These are phyloP conservation scores for Nesidiocoris tenuis DNA, from an alignment of 2,888 invertebrate species.

Conservation along the genomic window DNA sequence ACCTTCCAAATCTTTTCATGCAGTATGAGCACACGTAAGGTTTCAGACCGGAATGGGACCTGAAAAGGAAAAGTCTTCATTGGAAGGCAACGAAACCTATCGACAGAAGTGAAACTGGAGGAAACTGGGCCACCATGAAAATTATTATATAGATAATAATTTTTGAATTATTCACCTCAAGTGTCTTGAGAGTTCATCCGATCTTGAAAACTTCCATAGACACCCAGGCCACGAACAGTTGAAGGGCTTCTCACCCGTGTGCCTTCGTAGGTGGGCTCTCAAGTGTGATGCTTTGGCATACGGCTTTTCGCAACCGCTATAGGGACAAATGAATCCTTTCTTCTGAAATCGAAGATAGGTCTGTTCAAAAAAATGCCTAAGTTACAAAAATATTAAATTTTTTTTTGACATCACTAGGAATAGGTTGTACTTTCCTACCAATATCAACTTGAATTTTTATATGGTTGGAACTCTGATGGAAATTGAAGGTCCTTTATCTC, in stretches of 20 bases:
- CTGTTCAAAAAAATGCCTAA: background rate
- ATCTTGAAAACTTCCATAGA: conserved; percentile 89
- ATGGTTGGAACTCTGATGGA: background rate
- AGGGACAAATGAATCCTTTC: conserved; percentile 68
- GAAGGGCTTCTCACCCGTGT: conserved; percentile 78
- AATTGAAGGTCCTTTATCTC: too few relatives aligned
- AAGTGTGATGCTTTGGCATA: conserved; percentile 89
- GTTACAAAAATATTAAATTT: background rate
- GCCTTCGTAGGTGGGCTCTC: conserved; percentile 82
- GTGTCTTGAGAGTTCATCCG: conserved; percentile 90
- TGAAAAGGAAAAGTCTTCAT: conserved; percentile 50
- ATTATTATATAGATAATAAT: too few relatives aligned
- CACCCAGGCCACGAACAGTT: conserved; percentile 76
- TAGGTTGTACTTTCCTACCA: background rate
- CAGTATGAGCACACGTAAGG: conserved; percentile 89
- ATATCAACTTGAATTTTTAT: background rate
- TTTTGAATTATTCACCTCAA: conserved; percentile 10
- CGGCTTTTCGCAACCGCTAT: conserved; percentile 71
- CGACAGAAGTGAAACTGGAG: too few relatives aligned
- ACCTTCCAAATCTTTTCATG: conserved; percentile 85
- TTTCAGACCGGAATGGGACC: conserved; percentile 94
- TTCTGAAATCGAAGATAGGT: conserved; percentile 53
- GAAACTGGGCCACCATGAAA: too few relatives aligned
- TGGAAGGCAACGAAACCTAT: background rate
- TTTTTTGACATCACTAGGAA: too few relatives aligned